Conservation (phyloP, 2,797 vertebrate genomes). For the Acrocephalus scirpaceus region DNA sequence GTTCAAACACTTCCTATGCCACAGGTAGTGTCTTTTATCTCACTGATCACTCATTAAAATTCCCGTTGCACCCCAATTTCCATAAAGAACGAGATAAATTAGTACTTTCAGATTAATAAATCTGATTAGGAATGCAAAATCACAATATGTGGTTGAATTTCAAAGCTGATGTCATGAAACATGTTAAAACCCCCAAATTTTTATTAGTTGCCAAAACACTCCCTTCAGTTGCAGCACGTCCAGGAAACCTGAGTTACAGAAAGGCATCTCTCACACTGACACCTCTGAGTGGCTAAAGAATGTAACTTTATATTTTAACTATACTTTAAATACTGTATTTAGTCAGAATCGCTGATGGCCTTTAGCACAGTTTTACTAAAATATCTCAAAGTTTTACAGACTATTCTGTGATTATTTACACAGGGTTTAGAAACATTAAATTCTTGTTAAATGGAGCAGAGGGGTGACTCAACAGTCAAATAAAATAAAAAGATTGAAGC, state of each 20-base stretch:
- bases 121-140: background rate
- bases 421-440: background rate
- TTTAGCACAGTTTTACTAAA: background rate
- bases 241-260: background rate
- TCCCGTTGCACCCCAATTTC: background rate
- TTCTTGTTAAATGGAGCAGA: background rate
- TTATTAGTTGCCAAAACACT: background rate
- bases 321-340: accelerated
- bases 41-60: background rate
- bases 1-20: background rate
- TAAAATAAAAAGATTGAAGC: background rate
- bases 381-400: background rate
- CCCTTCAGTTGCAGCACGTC: background rate
- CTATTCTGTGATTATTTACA: background rate
- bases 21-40: background rate
- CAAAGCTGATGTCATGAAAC: background rate
- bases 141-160: background rate
- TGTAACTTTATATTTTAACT: background rate
- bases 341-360: background rate
- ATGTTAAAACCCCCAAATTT: background rate
- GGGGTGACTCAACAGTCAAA: background rate
- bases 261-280: background rate
- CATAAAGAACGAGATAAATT: background rate
- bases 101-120: background rate
- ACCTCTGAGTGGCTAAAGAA: background rate